phyloP scores from a whole-genome alignment of 2,113 vertebrate species.

The Barbus barbus region DNA sequence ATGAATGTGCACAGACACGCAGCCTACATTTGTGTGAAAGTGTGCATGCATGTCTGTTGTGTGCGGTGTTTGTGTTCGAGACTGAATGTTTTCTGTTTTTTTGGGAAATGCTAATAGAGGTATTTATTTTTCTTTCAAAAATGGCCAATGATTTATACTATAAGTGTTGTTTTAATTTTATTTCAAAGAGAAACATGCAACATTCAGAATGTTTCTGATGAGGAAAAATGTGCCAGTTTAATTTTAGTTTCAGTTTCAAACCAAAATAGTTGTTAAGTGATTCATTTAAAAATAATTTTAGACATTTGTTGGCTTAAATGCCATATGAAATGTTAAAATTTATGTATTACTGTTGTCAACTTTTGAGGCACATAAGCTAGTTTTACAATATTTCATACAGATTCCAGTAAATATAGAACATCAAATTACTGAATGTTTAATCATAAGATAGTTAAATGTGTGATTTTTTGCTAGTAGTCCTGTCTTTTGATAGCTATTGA shows the following conservation, averaged over 20 bases:
- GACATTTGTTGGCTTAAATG: not conserved
- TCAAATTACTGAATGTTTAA: not conserved
- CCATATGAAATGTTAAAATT: not conserved
- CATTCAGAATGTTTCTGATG: not conserved
- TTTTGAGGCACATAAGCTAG: not conserved
- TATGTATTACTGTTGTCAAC: not conserved
- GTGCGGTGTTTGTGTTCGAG: not conserved
- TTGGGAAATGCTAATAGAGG: slow-evolving; percentile 1
- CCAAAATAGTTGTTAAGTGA: not conserved
- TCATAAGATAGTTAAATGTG: not conserved
- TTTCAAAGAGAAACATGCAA: not conserved
- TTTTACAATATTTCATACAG: not conserved
- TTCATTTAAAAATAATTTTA: not conserved
- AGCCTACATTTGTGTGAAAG: not conserved
- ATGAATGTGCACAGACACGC: not conserved
- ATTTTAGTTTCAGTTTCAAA: not conserved
- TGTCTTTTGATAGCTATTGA: not conserved
- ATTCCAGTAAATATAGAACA: not conserved
- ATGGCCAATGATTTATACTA: not conserved
- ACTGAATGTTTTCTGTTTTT: not conserved
- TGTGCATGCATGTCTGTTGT: slow-evolving; percentile 26
- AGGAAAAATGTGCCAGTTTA: not conserved
- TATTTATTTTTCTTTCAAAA: slow-evolving; percentile 35
- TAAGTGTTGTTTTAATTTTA: not conserved
- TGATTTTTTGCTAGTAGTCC: not conserved